These are phyloP conservation scores for Macroramphosus scolopax DNA, from an alignment of 2,797 vertebrate species.

Conservation along the genomic window DNA sequence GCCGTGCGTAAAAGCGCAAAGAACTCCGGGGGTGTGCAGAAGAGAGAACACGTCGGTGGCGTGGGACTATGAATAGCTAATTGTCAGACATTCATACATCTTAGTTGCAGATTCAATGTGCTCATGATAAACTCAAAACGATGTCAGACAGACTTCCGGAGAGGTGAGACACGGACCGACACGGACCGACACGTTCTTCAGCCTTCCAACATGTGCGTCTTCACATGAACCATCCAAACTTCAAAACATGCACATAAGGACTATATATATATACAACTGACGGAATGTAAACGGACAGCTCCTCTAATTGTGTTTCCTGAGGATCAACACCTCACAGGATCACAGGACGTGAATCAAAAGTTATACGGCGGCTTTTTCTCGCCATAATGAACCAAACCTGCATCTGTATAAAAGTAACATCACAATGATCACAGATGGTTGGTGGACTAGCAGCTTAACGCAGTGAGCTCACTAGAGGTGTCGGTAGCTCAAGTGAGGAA, in stretches of 20 bases:
- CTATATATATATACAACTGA: constrained; percentile 33
- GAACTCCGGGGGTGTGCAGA: no score
- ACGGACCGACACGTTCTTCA: no score
- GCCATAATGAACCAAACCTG: no score
- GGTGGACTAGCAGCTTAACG: constrained; percentile 2
- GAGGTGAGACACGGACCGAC: no score
- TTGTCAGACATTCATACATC: background rate
- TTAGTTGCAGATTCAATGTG: background rate
- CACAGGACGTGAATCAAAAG: no score
- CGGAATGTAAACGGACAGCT: no score
- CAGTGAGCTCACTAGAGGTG: background rate
- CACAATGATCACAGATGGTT: no score
- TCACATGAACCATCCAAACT: constrained; percentile 26
- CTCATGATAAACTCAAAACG: background rate
- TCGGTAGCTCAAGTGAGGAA: background rate
- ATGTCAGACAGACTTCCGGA: background rate
- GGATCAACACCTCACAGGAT: no score
- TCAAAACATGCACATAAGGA: background rate
- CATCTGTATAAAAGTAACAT: no score
- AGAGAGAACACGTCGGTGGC: no score
- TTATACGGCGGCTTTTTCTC: no score
- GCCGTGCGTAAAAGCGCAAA: constrained; percentile 29
- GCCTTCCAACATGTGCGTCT: background rate
- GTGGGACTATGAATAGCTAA: no score
- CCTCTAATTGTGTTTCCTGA: background rate